These are phyloP conservation scores for Porites rus DNA, from an alignment of 92 coral and sea anemone species.

Conservation along the genomic window DNA sequence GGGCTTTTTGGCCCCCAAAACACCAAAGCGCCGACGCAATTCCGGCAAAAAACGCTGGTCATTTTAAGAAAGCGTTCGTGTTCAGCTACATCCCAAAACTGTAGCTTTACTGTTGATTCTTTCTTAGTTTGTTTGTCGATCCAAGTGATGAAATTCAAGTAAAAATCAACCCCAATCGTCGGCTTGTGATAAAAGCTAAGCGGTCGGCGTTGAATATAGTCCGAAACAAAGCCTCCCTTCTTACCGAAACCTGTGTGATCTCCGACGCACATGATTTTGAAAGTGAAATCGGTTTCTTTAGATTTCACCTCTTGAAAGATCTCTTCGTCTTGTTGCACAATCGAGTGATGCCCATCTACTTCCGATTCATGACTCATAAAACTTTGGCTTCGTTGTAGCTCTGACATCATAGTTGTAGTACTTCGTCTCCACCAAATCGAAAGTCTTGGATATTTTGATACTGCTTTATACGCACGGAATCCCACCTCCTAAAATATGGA, in stretches of 20 bases:
- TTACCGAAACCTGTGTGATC: constrained; percentile 93
- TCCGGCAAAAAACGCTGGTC: constrained; percentile 87
- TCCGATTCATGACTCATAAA: constrained; percentile 21
- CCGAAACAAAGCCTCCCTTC: constrained; percentile 88
- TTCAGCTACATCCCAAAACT: constrained; percentile 95
- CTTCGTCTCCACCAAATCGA: constrained; percentile 1
- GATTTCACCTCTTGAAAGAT: constrained; percentile 80
- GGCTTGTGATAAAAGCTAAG: constrained; percentile 92
- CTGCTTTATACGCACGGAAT: constrained; percentile 16
- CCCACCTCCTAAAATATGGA: constrained; percentile 3
- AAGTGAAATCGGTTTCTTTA: constrained; percentile 83
- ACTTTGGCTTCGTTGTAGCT: constrained; percentile 16
- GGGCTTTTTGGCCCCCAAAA: constrained; percentile 98
- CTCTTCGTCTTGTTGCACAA: constrained; percentile 75
- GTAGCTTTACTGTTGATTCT: constrained; percentile 77
- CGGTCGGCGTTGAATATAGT: constrained; percentile 85
- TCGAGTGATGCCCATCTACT: constrained; percentile 38
- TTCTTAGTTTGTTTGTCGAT: constrained; percentile 60
- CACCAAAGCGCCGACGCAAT: constrained; percentile 86
- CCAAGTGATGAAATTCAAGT: constrained; percentile 82
- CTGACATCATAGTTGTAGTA: constrained; percentile 4
- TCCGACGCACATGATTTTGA: constrained; percentile 92
- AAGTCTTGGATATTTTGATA: constrained; percentile 5
- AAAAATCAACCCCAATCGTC: constrained; percentile 90
- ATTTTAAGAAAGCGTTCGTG: constrained; percentile 91